Percentiles rank a stretch among this genome's conserved stretches.
Conservation (phyloP, 2,797 vertebrate genomes). For the Ctenosaura bakeri region DNA sequence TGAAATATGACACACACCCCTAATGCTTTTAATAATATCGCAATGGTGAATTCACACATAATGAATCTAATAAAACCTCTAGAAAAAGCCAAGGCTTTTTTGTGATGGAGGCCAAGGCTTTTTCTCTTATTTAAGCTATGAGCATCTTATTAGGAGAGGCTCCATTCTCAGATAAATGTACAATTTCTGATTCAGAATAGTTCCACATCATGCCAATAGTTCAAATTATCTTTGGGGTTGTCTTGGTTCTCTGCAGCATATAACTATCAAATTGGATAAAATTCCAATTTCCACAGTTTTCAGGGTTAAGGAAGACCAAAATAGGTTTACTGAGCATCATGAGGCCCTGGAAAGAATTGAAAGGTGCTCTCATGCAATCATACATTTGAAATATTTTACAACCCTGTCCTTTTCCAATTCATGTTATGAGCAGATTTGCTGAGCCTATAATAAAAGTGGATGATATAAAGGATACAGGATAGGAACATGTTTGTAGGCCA, state of each 20-base stretch:
- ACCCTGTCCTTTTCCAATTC: conserved; percentile 22
- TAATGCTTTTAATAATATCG: conserved; percentile 22
- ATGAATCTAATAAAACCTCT: conserved; percentile 10
- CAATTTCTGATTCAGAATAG: conserved; percentile 33
- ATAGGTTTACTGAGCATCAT: conserved; percentile 1
- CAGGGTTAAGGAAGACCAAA: conserved; percentile 33
- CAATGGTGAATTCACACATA: neutral
- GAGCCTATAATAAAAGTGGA: neutral
- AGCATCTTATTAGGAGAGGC: conserved; percentile 32
- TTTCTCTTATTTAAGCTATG: neutral
- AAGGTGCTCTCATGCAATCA: conserved; percentile 42
- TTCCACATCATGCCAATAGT: conserved; percentile 4
- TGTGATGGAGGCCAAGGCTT: neutral
- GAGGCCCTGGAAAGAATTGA: neutral
- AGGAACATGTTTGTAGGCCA: neutral
- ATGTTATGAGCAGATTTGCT: conserved; percentile 28
- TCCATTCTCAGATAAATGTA: conserved; percentile 38
- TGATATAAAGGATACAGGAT: neutral
- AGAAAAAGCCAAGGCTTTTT: neutral
- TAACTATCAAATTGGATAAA: conserved; percentile 14
- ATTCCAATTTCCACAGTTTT: conserved; percentile 48
- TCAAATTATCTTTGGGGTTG: conserved; percentile 14
- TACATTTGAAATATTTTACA: conserved; percentile 23
- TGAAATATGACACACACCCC: too few relatives aligned
- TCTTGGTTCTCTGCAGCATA: conserved; percentile 24